Evolutionary conservation across 2,888 invertebrate species (phyloP), one percentile per base, ranked within the genome.

Genomic region (Polietes domitor): DNA sequence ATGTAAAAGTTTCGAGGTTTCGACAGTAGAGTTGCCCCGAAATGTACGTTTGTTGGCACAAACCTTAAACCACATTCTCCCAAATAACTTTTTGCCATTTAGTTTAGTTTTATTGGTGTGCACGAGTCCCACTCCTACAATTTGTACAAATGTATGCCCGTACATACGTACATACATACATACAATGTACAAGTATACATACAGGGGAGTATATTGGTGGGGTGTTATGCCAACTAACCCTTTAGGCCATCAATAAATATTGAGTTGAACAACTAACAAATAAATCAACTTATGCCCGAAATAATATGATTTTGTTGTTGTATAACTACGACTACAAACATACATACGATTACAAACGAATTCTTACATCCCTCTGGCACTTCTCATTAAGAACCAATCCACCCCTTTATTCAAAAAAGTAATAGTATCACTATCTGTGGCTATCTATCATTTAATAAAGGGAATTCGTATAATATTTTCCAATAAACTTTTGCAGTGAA

Each of bases 1-100:
- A 47, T 79, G 61, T 50, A 28, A 68, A 72, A 58, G 37, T 68
- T 83, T 65, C 21, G 41, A 43, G 79, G 50, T 77, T 74, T n/a
- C n/a, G 70, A 26, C 47, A 61, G 41, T n/a, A 50, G 17, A 61
- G 61, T 61, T 26, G n/a, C 47, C 50, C 19, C 68, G 72, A 73
- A 12, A 55, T n/a, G n/a, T n/a, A n/a, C n/a, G n/a, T n/a, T n/a
- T 5, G 15, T 19, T 3, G 63, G 47, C 58, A 32, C 10, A 41
- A 72, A 68, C 15, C 61, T 2, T 26, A 17, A 65, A 55, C 41
- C 47, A 6, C 47, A 47, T n/a, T 47, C 12, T 6, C 47, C 5
- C 7, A 47, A 47, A 47, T 47, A 47, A 47, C n/a, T 47, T 47
- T 47, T 37, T n/a, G n/a, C n/a, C n/a, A n/a, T 47, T 47, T 47